Base-by-base conservation (phyloP, 2,797 vertebrate genomes). In the Leucoraja ocellata region DNA sequence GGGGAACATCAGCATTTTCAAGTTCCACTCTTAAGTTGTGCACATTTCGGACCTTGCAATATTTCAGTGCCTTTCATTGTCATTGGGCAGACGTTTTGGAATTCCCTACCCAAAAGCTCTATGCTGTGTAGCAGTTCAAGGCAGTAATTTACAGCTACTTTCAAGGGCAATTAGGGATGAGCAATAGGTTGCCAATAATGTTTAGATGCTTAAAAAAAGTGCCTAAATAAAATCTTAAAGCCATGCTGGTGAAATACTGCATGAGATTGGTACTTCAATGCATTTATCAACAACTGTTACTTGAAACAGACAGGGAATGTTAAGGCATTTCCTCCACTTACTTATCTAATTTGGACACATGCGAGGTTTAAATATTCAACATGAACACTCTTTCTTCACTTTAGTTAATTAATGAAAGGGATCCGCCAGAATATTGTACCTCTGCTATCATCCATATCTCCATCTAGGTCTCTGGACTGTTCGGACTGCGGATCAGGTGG, bases 391-490 rank as follows among this genome's bases (percentile, higher is more conserved):
- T 88, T 68, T 36, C 0, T 88, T 88, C 61, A 68, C 21, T 71
- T 28, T 54, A 84, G 23, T 28, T 13, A 58, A 54, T 73, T 58
- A 58, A 65, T 65, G n/a, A 74, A 76, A 32, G 90, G 25, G 92
- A 93, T 68, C 6, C 93, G 0, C 16, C 94, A 93, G 61, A n/a
- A 94, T 91, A 81, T 28, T 83, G 95, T 95, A 99, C 99, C 98
- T 98, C 98, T 97, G 96, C 96, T 97, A 94, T 99, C 98, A 94
- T 99, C 98, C 94, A 97, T 96, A 94, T 99, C 98, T 90, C 98
- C 98, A 81, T 99, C 90, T 71, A 92, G n/a, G 71, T 92, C 98
- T 93, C 98, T 97, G 93, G 97, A 98, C 93, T 97, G 97, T 93
- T 99, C 99, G 39, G 97, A 97, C 32, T 98, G 98, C 39, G 96